phyloP scores from a whole-genome alignment of 2,888 invertebrate genomes.

The Synergus gifuensis region DNA sequence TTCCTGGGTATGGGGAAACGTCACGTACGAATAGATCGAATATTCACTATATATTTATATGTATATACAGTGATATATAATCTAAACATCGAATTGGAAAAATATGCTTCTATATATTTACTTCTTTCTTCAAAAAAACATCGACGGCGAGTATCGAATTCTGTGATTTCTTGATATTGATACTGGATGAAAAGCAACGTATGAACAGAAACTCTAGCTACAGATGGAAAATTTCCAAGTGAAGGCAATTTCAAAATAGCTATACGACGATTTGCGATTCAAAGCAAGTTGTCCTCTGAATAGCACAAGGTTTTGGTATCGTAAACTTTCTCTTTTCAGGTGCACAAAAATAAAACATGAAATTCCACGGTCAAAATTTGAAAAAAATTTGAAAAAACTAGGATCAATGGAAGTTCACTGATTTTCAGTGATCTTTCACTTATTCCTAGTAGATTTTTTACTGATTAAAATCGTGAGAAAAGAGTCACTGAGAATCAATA shows the following conservation, averaged over 20 bases:
- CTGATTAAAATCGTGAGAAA: too few species aligned
- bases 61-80: conserved; percentile 5
- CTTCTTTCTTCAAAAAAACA: conserved; percentile 20
- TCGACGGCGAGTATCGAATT: conserved; percentile 15
- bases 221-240: neutral
- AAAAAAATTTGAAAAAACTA: too few species aligned
- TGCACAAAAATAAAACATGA: neutral
- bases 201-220: conserved; percentile 6
- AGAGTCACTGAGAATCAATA: too few species aligned
- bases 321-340: neutral
- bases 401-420: too few species aligned
- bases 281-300: neutral
- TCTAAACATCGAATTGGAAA: conserved; percentile 37
- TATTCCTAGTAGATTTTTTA: too few species aligned
- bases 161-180: conserved; percentile 35
- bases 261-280: neutral
- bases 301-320: neutral
- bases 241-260: neutral
- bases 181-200: conserved; percentile 16
- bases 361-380: too few species aligned
- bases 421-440: too few species aligned
- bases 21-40: conserved; percentile 39
- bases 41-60: conserved; percentile 6
- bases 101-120: conserved; percentile 21
- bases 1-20: conserved; percentile 26